A percentile compares a stretch with the other conserved stretches of the same genome.
Conservation (phyloP, 2,888 invertebrate genomes). For the Torymus aiolomorphi region DNA sequence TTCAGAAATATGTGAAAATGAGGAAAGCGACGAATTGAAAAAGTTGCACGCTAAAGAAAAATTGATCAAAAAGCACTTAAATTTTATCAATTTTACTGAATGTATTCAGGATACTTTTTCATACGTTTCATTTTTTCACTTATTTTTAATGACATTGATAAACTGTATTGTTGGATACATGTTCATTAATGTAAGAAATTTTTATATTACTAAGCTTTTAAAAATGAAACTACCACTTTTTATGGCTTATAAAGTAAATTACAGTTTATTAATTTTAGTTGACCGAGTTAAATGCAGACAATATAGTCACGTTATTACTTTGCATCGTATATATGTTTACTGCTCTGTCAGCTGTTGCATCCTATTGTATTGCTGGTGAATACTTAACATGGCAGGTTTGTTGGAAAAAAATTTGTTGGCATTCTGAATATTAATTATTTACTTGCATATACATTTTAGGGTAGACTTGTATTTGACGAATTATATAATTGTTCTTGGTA, state of each 20-base stretch:
- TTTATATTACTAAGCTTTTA: too few species aligned
- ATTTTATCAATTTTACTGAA: too few species aligned
- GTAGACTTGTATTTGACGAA: neutral
- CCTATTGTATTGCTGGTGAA: conserved; percentile 33
- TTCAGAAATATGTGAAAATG: conserved; percentile 42
- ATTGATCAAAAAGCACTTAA: conserved; percentile 57
- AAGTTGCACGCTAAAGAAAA: conserved; percentile 5
- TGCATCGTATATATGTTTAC: conserved; percentile 15
- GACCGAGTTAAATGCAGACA: conserved; percentile 1
- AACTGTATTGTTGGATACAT: conserved; percentile 61
- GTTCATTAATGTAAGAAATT: conserved; percentile 59
- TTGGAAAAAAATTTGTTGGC: too few species aligned
- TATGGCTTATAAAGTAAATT: too few species aligned
- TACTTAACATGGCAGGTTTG: conserved; percentile 23
- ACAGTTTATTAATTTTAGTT: too few species aligned
- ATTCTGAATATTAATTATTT: neutral
- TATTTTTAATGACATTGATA: conserved; percentile 58
- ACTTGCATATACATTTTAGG: neutral
- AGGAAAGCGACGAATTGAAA: too few species aligned
- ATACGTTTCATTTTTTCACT: conserved; percentile 59
- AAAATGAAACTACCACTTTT: too few species aligned
- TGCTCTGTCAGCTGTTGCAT: conserved; percentile 9
- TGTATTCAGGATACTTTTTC: conserved; percentile 58
- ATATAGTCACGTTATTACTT: conserved; percentile 22
- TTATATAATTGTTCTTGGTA: conserved; percentile 14